phyloP scores from a whole-genome alignment of 2,797 vertebrate genomes.

The Varecia variegata region DNA sequence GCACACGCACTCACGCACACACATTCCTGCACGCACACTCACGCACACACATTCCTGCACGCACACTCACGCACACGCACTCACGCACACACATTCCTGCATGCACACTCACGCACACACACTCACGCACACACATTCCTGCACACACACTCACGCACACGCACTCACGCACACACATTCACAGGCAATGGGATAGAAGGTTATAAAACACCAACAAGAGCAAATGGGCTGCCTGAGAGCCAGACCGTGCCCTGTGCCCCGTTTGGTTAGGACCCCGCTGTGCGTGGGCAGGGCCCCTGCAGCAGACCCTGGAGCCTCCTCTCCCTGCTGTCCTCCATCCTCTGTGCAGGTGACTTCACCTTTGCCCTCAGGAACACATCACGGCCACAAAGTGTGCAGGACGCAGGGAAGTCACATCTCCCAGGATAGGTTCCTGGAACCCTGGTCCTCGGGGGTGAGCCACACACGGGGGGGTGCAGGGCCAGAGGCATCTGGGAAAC shows the following conservation, averaged over 20 bases:
- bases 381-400: fast-evolving
- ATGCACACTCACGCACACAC: no score
- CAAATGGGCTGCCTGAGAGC: background rate
- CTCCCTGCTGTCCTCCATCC: fast-evolving
- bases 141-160: background rate
- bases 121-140: background rate
- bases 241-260: fast-evolving
- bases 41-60: no score
- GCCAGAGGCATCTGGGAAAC: background rate
- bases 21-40: background rate
- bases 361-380: no score
- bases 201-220: background rate
- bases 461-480: no score
- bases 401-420: fast-evolving
- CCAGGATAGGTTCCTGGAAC: background rate
- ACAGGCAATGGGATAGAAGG: background rate
- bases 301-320: fast-evolving
- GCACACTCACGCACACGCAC: no score
- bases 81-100: fast-evolving
- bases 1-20: background rate
- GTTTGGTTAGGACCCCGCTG: no score
- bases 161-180: fast-evolving
- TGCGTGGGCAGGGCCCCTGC: fast-evolving
- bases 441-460: background rate
- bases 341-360: no score